Evolutionary conservation across 2,888 invertebrate genomes (phyloP), one percentile per base, ranked within the genome.

Genomic region (Tipula confusa): DNA sequence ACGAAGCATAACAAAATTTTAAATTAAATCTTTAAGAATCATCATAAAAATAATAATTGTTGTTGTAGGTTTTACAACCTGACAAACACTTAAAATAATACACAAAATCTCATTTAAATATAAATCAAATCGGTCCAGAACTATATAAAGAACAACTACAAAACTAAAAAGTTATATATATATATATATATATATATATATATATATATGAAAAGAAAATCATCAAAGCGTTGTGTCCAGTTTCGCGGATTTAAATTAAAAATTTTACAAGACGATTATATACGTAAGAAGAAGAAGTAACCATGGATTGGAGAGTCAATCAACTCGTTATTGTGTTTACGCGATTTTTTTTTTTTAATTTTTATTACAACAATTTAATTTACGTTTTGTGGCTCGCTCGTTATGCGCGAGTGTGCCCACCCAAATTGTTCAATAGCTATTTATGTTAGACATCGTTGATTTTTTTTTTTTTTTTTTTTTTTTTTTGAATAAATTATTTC

Each of bases 321-420:
- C 64, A 64, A 64, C 64, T 64, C 64, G 64, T 64, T 64, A 64
- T 64, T 64, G 64, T 64, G 64, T 64, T 64, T 64, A 64, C 64
- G 64, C 24, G 64, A 64, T 24, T 4, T 24, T 64, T 6, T 64
- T 24, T 24, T 24, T 24, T 24, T 3, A 43, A 43, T 64, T 24
- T 24, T 64, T 64, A 64, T 64, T 64, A 64, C 64, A 64, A 64
- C 64, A 64, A 64, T 64, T 64, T 64, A 64, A 64, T 64, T 64
- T 64, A 64, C 64, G 64, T 64, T 64, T 64, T 64, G 64, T 64
- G 64, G 64, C 24, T 64, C 24, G 18, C 64, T 64, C 64, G 64
- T 64, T 64, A 64, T 64, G 64, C 24, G 64, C 64, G 64, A 64
- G 64, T 64, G 24, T 64, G 64, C 64, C 64, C 64, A 64, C 64